Percentiles rank a stretch among this genome's conserved stretches.
Conservation (phyloP, 92 coral and sea anemone genomes). For the Galaxea fascicularis region DNA sequence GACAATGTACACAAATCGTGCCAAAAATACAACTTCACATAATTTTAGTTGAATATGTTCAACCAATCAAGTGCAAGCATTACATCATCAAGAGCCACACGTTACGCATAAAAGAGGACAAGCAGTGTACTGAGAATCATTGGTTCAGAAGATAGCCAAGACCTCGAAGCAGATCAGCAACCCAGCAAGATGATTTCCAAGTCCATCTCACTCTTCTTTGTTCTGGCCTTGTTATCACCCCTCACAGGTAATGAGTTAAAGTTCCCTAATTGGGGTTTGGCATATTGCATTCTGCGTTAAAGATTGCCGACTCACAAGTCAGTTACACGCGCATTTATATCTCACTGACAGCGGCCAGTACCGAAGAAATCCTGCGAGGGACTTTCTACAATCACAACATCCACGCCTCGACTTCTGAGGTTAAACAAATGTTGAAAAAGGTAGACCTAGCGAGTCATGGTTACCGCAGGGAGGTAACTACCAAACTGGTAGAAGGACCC, state of each 20-base stretch:
- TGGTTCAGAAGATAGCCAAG: background rate
- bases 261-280: no score
- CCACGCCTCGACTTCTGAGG: no score
- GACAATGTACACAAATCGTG: background rate
- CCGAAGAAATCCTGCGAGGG: no score
- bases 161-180: background rate
- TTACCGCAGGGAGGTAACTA: no score
- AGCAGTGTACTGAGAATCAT: background rate
- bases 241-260: background rate
- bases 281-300: no score
- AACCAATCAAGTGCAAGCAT: background rate
- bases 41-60: background rate
- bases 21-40: background rate
- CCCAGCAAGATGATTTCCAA: background rate
- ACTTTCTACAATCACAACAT: no score
- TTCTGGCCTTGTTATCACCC: background rate
- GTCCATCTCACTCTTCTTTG: background rate
- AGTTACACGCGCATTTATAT: no score
- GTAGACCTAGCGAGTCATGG: no score
- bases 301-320: no score
- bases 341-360: no score
- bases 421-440: no score
- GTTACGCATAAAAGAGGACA: background rate
- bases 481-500: no score
- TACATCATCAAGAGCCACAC: background rate